Evolutionary conservation across 2,797 vertebrate genomes (phyloP).

Genomic region (Rhinoraja longicauda): DNA sequence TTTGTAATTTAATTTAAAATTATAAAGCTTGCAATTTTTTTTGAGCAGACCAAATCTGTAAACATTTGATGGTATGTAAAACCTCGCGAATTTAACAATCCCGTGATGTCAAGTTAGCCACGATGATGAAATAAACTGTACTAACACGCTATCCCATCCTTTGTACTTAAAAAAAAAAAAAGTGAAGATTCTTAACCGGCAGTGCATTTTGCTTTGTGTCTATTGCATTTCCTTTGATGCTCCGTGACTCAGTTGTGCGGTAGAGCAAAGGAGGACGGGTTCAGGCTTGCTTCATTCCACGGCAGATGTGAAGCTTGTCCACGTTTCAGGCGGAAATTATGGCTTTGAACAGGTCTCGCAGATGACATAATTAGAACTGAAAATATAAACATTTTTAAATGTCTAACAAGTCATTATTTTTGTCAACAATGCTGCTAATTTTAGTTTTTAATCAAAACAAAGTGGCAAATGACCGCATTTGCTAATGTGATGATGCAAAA

Average conservation of each 20-base stretch:
- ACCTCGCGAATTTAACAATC: background rate
- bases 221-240: background rate
- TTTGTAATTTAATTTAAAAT: background rate
- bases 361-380: slow-evolving; percentile 34
- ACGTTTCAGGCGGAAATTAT: slow-evolving; percentile 34
- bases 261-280: slow-evolving; percentile 12
- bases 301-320: slow-evolving; percentile 13
- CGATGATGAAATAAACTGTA: background rate
- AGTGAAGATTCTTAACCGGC: background rate
- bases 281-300: slow-evolving; percentile 12
- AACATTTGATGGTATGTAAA: background rate
- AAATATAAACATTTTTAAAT: slow-evolving; percentile 38
- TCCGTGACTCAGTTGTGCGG: background rate
- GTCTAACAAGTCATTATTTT: slow-evolving; percentile 37
- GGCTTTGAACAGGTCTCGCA: slow-evolving; percentile 35
- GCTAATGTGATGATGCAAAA: slow-evolving; percentile 7
- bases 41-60: background rate
- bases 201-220: background rate
- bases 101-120: background rate
- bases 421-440: slow-evolving; percentile 24
- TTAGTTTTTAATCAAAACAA: slow-evolving; percentile 32
- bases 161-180: slow-evolving; percentile 13
- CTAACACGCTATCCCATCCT: background rate
- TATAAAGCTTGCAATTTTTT: background rate
- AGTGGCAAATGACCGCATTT: slow-evolving; percentile 34